phyloP scores from a whole-genome alignment of 2,113 vertebrate genomes.

The Larimichthys crocea region DNA sequence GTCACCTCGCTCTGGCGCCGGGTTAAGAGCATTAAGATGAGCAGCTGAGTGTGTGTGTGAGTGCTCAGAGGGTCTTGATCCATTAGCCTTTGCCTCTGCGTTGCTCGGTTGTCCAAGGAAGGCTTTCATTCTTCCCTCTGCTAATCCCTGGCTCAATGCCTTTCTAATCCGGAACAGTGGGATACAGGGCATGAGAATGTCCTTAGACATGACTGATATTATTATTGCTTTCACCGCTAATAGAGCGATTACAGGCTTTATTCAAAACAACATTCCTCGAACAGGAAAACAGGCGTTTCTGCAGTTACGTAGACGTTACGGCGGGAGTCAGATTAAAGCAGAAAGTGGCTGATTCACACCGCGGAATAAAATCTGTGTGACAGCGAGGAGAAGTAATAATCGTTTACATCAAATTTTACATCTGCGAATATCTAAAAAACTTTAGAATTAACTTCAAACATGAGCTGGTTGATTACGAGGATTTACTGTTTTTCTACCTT shows the following conservation, averaged over 20 bases:
- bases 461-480: neutral
- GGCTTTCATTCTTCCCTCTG: conserved; percentile 39
- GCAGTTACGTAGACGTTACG: neutral
- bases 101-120: conserved; percentile 50
- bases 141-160: conserved; percentile 65
- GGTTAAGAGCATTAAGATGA: conserved; percentile 65
- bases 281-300: neutral
- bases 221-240: conserved; percentile 49
- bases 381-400: neutral
- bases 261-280: conserved; percentile 40
- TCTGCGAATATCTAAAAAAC: no score
- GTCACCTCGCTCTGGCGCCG: conserved; percentile 7
- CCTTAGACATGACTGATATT: conserved; percentile 52
- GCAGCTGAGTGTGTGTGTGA: conserved; percentile 39
- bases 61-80: conserved; percentile 48
- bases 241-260: conserved; percentile 46
- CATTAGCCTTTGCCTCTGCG: conserved; percentile 33
- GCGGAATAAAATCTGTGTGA: no score
- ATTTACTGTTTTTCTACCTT: neutral
- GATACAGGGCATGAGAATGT: conserved; percentile 47
- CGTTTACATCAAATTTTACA: neutral
- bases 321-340: neutral
- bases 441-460: neutral
- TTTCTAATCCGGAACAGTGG: conserved; percentile 61
- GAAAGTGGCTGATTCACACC: neutral